Base-by-base conservation (phyloP, 2,888 invertebrate genomes). In the Cetonia aurata region DNA sequence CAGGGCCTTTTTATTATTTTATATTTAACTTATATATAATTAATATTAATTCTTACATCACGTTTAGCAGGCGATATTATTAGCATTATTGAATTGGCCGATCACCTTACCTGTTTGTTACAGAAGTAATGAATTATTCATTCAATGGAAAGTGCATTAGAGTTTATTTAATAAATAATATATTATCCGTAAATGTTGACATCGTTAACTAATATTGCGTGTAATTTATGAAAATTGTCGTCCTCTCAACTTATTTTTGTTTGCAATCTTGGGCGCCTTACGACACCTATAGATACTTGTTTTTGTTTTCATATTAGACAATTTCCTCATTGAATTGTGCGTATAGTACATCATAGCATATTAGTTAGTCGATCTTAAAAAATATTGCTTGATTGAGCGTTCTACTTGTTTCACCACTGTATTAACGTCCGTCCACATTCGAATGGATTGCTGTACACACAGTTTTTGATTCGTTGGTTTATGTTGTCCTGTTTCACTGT, bases 81-180 rank as follows among this genome's bases (percentile, higher is more conserved):
- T 25, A 37, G 10, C 37, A 37, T 37, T 37, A 37, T 6, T 37
- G 6, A 37, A 10, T 37, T 37, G 37, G 1, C 4, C 37, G 37
- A 37, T 37, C 10, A 37, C 37, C 10, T 6, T 52, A 25, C 19
- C 1, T 9, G 3, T 4, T 19, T 25, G 17, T 52, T 52, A 52
- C 19, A 52, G 15, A 52, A 52, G 19, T 3, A n/a, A 52, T 52
- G 52, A 52, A 52, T 52, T 52, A 52, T 52, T 19, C 25, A 52
- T 52, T 19, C 19, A 52, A 25, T 52, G 15, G 52, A 52, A 52
- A 52, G 52, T 17, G 19, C 3, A 52, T 52, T 25, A 17, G n/a
- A 12, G 19, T 52, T 52, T 52, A 1, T 25, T 19, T 52, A 52
- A 9, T 52, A 19, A 17, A 17, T 9, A 37, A 37, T 37, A 10